These are phyloP conservation scores for Pogona vitticeps DNA, from an alignment of 2,113 vertebrate species.

Conservation along the genomic window DNA sequence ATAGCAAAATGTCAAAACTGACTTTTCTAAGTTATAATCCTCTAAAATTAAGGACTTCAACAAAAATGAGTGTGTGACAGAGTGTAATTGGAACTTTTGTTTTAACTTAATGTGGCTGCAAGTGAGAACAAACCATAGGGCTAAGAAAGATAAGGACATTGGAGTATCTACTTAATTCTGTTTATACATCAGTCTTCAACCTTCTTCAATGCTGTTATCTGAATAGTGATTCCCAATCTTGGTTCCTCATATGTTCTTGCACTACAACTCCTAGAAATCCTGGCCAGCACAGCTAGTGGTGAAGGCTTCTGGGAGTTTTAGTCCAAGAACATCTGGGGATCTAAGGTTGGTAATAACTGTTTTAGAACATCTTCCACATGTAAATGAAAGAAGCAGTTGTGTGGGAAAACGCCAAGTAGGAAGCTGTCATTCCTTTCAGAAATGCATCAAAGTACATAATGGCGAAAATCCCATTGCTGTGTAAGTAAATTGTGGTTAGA, in stretches of 20 bases:
- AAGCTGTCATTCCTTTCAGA: too few relatives aligned
- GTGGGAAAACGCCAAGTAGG: too few relatives aligned
- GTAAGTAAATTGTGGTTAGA: too few relatives aligned
- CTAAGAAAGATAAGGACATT: not conserved
- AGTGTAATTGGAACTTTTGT: not conserved
- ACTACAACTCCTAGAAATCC: too few relatives aligned
- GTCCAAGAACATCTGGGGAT: too few relatives aligned
- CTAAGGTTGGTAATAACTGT: too few relatives aligned
- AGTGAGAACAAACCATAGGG: not conserved
- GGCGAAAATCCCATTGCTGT: too few relatives aligned
- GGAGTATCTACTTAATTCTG: not conserved
- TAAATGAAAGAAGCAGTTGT: constrained; percentile 14
- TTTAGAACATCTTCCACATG: not conserved
- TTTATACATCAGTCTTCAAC: constrained; percentile 13
- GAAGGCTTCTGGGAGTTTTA: too few relatives aligned
- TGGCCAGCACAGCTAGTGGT: too few relatives aligned
- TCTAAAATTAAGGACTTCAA: not conserved
- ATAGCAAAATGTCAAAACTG: not conserved
- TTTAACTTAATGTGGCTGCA: not conserved
- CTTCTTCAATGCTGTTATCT: not conserved
- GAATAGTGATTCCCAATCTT: too few relatives aligned
- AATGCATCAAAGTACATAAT: too few relatives aligned
- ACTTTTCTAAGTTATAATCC: not conserved
- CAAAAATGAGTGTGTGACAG: not conserved
- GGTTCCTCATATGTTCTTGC: too few relatives aligned